Conservation (phyloP, 2,113 vertebrate species). For the Rhabdornis inornatus region DNA sequence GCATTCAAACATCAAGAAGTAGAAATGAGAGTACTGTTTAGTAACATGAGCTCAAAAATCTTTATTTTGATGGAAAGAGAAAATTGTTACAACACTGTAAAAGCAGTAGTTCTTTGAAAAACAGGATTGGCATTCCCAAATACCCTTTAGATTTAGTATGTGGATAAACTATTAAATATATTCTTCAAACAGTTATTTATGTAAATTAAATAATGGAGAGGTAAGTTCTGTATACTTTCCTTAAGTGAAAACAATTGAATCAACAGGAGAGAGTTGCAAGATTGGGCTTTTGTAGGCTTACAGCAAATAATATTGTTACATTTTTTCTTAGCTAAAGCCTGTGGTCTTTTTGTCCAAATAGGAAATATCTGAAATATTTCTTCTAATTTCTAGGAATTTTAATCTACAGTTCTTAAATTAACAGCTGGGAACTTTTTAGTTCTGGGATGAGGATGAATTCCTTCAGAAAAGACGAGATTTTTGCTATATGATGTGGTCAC, state of each 20-base stretch:
- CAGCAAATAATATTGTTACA: not conserved
- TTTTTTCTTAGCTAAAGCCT: not conserved
- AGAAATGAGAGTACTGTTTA: not conserved
- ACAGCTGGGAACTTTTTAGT: not conserved
- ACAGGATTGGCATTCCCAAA: not conserved
- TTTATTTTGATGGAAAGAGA: not conserved
- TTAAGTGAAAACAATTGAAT: not conserved
- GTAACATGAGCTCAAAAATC: not conserved
- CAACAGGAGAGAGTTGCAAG: not conserved
- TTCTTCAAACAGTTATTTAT: not conserved
- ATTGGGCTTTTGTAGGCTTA: not conserved
- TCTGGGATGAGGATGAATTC: not conserved
- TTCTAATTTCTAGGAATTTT: not conserved
- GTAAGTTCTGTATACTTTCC: not conserved
- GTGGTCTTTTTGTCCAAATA: not conserved
- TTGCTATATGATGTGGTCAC: accelerated
- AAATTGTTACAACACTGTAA: not conserved
- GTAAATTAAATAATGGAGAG: not conserved
- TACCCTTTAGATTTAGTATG: not conserved
- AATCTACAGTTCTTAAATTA: not conserved
- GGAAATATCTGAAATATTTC: not conserved
- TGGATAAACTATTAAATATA: not conserved
- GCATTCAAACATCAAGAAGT: not conserved
- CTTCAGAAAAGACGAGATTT: not conserved
- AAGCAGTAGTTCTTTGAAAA: not conserved